Evolutionary conservation across 2,888 invertebrate species (phyloP), one percentile per base, ranked within the genome.

Genomic region (Dicranocentrus wangi): DNA sequence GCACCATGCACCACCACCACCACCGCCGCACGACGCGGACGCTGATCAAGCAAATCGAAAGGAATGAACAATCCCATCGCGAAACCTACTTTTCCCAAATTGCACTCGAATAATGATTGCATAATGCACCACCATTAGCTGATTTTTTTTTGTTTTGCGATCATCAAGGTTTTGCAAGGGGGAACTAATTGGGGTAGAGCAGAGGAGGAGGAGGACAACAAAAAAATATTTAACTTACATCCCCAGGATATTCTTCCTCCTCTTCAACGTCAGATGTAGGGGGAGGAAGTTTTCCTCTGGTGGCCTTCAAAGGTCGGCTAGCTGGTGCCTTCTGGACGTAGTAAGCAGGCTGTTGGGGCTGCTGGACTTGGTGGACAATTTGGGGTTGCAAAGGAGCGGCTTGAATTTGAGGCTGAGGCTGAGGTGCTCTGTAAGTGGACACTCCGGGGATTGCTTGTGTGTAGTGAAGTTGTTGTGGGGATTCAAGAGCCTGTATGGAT

Each of bases 241-340:
- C 86, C 1, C 82, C 15, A 5, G 86, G 82, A 65, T 86, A 86
- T 66, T 85, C 85, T 13, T 84, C 84, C 42, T 83, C 83, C 13
- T 61, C 61, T 8, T 82, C 82, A 21, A 82, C 77, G 42, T 76
- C 78, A 19, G 68, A 21, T 15, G 28, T 72, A 27, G 53, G 32
- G 39, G 43, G 63, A 13, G 55, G 60, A 25, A 1, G 23, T 5
- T 55, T 55, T 10, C 47, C 47, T 55, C n/a, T 60, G n/a, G 28
- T 17, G n/a, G 58, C 63, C 32, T 58, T 75, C 53, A 39, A 77
- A 28, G 75, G 70, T 47, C 51, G 71, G n/a, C 66, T 17, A 17
- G 43, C 71, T 47, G 78, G 82, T 13, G 47, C 39, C 58, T 75
- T 71, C 51, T 85, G 84, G 15, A 80, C 70, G 61, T 84, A 85